Percentiles rank a stretch among this genome's conserved stretches.
Evolutionary conservation across 2,888 invertebrate species (phyloP).

Genomic region (Drymonia ruficornis): DNA sequence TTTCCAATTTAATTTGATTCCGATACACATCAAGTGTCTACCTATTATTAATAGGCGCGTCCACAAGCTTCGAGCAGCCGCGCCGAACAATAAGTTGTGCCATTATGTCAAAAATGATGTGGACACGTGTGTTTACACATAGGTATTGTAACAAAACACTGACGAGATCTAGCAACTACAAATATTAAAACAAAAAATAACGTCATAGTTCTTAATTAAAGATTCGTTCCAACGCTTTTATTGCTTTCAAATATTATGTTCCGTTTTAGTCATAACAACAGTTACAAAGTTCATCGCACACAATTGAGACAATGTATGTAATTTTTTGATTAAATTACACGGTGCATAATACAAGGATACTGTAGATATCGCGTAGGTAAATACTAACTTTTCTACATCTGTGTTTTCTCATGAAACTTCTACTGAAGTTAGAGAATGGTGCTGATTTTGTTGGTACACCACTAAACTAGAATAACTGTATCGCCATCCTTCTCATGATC

Average conservation of each 20-base stretch:
- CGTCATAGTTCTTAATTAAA: slow-evolving; percentile 39
- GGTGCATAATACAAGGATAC: background rate
- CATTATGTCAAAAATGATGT: no score
- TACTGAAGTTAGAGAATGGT: no score
- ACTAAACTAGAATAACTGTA: no score
- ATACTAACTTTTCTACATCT: no score
- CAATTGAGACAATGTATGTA: slow-evolving; percentile 16
- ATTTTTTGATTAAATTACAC: slow-evolving; percentile 8
- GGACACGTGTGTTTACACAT: no score
- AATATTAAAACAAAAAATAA: slow-evolving; percentile 31
- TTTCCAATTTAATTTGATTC: slow-evolving; percentile 15
- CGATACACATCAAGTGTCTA: slow-evolving; percentile 9
- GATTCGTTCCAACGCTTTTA: slow-evolving; percentile 46
- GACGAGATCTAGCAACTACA: slow-evolving; percentile 14
- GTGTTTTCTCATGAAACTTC: no score
- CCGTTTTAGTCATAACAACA: slow-evolving; percentile 31
- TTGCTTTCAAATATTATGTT: slow-evolving; percentile 32
- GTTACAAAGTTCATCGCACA: slow-evolving; percentile 25
- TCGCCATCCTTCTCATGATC: no score
- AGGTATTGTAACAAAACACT: slow-evolving; percentile 4
- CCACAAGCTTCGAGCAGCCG: no score
- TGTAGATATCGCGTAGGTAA: background rate
- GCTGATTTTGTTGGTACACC: no score
- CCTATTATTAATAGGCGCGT: background rate
- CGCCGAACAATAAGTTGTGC: no score